Evolutionary conservation across 2,888 invertebrate genomes (phyloP).

Genomic region (Cryptophagus acutangulus): DNA sequence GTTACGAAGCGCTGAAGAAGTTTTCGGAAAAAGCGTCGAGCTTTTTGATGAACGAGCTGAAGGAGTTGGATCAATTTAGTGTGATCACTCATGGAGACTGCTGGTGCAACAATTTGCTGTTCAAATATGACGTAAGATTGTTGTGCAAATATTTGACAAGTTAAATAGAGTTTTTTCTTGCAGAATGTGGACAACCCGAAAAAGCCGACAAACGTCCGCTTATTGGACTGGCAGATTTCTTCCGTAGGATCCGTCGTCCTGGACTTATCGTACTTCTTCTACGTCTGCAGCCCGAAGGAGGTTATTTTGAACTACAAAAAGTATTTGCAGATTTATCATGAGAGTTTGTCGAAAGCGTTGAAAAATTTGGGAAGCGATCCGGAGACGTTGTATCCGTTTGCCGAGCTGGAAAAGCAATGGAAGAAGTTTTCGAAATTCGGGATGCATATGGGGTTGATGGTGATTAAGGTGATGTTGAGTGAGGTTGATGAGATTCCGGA

Average conservation of each 20-base stretch:
- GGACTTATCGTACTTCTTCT: slow-evolving; percentile 38
- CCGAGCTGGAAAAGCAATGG: slow-evolving; percentile 15
- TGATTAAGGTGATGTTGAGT: slow-evolving; percentile 10
- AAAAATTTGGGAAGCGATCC: slow-evolving; percentile 27
- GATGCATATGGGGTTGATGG: slow-evolving; percentile 8
- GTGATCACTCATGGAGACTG: slow-evolving; percentile 8
- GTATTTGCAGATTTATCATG: slow-evolving; percentile 33
- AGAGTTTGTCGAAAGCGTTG: slow-evolving; percentile 27
- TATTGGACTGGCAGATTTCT: slow-evolving; percentile 30
- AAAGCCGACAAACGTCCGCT: slow-evolving; percentile 21
- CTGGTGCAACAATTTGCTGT: slow-evolving; percentile 23
- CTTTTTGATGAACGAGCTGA: not conserved
- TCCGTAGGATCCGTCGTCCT: slow-evolving; percentile 21
- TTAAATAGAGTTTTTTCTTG: not conserved
- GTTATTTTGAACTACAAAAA: slow-evolving; percentile 29
- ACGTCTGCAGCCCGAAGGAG: slow-evolving; percentile 30
- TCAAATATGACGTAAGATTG: slow-evolving; percentile 19
- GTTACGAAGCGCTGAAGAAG: slow-evolving; percentile 5
- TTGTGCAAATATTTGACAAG: not conserved
- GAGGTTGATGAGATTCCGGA: slow-evolving; percentile 19
- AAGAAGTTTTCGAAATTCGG: slow-evolving; percentile 9
- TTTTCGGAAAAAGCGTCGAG: not conserved
- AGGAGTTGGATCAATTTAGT: slow-evolving; percentile 10
- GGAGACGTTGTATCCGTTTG: slow-evolving; percentile 28
- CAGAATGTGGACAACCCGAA: slow-evolving; percentile 5